Percentiles rank a stretch among this genome's conserved stretches.
Conservation (phyloP, 1,140 invertebrate genomes). For the Luehdorfia chinensis region DNA sequence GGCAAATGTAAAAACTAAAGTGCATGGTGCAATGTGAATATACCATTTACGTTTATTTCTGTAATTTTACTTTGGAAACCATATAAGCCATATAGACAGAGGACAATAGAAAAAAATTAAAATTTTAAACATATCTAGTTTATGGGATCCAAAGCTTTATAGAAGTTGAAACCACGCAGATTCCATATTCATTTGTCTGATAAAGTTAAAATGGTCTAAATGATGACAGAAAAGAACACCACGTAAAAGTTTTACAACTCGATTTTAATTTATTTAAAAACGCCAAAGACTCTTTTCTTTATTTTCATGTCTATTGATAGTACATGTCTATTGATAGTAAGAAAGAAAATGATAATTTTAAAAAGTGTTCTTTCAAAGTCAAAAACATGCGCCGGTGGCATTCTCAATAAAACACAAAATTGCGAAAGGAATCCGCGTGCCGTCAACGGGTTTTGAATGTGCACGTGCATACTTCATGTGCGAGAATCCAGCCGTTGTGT, state of each 20-base stretch:
- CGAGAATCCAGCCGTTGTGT: constrained; percentile 77
- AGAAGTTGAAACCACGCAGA: constrained; percentile 6
- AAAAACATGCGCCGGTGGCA: not conserved
- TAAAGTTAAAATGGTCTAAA: too few species aligned
- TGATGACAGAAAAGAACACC: too few species aligned
- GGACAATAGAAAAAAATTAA: too few species aligned
- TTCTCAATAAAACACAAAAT: not conserved
- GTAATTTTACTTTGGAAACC: constrained; percentile 27
- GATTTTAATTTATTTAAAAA: too few species aligned
- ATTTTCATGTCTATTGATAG: too few species aligned
- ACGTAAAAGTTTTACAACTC: too few species aligned
- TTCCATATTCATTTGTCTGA: not conserved
- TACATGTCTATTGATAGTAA: too few species aligned
- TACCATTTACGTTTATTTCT: constrained; percentile 8
- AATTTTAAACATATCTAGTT: not conserved
- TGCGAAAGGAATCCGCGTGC: not conserved
- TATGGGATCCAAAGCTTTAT: constrained; percentile 27
- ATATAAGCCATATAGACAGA: constrained; percentile 14
- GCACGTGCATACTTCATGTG: constrained; percentile 74
- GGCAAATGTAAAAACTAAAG: constrained; percentile 23
- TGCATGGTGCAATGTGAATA: constrained; percentile 29
- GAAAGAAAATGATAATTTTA: too few species aligned
- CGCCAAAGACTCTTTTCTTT: too few species aligned
- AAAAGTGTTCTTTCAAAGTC: not conserved
- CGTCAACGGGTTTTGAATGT: constrained; percentile 23